A percentile compares a stretch with the other conserved stretches of the same genome.
phyloP scores from a whole-genome alignment of 1,140 invertebrate genomes.

The Cryptotermes secundus region DNA sequence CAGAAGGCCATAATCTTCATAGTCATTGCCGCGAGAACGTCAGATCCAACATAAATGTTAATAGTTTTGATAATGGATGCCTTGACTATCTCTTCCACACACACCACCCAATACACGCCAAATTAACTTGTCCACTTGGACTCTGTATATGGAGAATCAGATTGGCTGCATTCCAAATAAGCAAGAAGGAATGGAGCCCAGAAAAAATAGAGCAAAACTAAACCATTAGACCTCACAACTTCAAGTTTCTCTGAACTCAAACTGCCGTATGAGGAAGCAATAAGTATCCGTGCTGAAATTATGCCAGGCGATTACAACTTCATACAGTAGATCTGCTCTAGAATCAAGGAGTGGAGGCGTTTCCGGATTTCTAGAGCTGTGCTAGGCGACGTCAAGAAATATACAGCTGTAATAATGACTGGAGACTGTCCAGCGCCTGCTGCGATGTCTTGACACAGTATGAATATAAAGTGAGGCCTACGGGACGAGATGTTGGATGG shows the following conservation, averaged over 20 bases:
- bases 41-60: neutral
- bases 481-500: no score
- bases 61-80: neutral
- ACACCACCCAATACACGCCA: neutral
- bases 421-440: no score
- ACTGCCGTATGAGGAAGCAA: neutral
- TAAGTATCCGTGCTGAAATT: neutral
- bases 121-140: constrained; percentile 16
- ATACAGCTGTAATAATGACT: no score
- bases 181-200: no score
- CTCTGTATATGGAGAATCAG: neutral
- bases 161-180: neutral
- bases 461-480: no score
- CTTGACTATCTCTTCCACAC: neutral
- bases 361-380: neutral
- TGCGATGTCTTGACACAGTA: no score
- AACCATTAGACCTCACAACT: neutral
- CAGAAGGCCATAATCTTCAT: no score
- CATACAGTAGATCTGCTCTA: neutral
- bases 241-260: neutral
- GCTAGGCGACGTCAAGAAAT: no score
- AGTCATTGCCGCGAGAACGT: no score
- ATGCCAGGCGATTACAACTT: constrained; percentile 1
- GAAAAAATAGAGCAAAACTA: neutral
- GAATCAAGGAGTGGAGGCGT: neutral